These are phyloP conservation scores for Mactromeris polynyma DNA, from an alignment of 2,888 invertebrate genomes.

Conservation along the genomic window DNA sequence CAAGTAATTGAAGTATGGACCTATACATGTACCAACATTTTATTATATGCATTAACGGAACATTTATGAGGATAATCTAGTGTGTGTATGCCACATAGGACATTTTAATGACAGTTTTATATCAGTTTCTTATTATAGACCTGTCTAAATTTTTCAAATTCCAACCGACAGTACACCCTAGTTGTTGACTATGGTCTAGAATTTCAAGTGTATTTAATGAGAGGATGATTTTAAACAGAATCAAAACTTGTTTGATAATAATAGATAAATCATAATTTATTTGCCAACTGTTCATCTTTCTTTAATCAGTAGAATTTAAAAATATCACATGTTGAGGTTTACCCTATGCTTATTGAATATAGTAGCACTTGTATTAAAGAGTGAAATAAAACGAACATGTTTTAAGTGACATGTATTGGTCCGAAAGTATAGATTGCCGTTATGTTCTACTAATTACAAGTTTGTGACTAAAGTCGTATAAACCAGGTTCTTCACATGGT, in stretches of 20 bases:
- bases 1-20: neutral
- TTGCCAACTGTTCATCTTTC: neutral
- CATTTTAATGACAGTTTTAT: neutral
- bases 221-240: neutral
- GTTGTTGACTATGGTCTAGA: neutral
- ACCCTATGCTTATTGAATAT: too few relatives aligned
- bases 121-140: neutral
- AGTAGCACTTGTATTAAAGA: too few relatives aligned
- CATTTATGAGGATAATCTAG: neutral
- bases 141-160: constrained; percentile 7
- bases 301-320: too few relatives aligned
- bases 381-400: too few relatives aligned
- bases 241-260: neutral
- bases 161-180: neutral
- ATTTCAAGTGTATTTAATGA: constrained; percentile 1
- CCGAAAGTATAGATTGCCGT: too few relatives aligned
- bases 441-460: too few relatives aligned
- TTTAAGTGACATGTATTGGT: too few relatives aligned
- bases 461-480: too few relatives aligned
- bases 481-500: too few relatives aligned
- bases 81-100: neutral
- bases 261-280: constrained; percentile 1
- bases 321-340: too few relatives aligned
- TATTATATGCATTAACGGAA: neutral
- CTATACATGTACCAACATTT: neutral